Base-by-base conservation (phyloP, 2,888 invertebrate genomes). In the Oscheius sp. region DNA sequence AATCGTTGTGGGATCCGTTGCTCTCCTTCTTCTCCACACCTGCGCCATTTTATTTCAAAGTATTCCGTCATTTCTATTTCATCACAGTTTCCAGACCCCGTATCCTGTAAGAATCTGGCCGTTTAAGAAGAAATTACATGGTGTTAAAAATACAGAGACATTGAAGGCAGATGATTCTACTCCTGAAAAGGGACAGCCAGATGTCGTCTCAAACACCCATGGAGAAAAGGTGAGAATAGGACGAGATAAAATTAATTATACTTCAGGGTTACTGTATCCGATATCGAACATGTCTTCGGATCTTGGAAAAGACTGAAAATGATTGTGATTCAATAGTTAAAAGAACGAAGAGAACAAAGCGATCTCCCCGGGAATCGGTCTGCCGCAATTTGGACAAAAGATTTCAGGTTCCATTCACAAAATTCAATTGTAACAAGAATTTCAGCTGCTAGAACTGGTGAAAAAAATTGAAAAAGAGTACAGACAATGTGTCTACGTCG, bases 11-110 rank as follows among this genome's bases (percentile, higher is more conserved):
- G 64, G 18, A 64, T 9, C 46, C 64, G 3, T 16, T 64, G 16
- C 46, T 64, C 1, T 46, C 64, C 16, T 49, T 64, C 43, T 61
- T 61, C 61, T 43, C 61, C 23, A 61, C 61, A 2, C 61, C 61
- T 3, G 41, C 61, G 1, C 61, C 61, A 6, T 45, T 61, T 18
- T 61, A 61, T 23, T 43, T 61, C n/a, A 61, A 43, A 7, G 61
- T 61, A 35, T 3, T 35, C 35, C 5, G 35, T 6, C 9, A 35
- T 35, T 35, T 9, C 13, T 12, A 12, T 27, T 27, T 13, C 18
- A 49, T 58, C 5, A 9, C n/a, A 2, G 1, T 61, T 2, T 61
- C 43, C 18, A 61, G 61, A 61, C 61, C 6, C 41, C 61, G 13
- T 61, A 41, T 21, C 61, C 61, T 25, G n/a, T 61, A 0, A n/a